Evolutionary conservation across 2,113 vertebrate species (phyloP).

Genomic region (Scophthalmus maximus): DNA sequence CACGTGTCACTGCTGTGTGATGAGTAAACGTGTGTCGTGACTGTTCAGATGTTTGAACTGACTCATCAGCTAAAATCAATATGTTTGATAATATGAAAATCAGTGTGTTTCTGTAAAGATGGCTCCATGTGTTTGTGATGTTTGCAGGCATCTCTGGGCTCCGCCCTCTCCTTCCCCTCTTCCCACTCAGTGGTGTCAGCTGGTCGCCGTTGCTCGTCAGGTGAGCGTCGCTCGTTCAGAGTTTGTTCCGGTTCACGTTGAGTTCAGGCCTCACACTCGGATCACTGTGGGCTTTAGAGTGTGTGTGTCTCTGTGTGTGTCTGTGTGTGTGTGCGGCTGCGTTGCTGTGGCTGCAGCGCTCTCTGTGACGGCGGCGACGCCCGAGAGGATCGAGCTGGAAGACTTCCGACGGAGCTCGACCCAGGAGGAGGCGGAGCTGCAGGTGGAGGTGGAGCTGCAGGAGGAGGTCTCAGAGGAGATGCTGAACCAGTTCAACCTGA

Average conservation of each 20-base stretch:
- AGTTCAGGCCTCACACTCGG: constrained; percentile 38
- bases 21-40: no score
- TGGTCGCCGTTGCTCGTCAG: constrained; percentile 48
- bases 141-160: constrained; percentile 37
- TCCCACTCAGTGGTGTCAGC: constrained; percentile 8
- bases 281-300: constrained; percentile 68
- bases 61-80: no score
- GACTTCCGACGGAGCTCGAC: constrained; percentile 84
- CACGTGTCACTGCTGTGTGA: no score
- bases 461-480: constrained; percentile 93
- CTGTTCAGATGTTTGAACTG: no score
- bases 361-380: constrained; percentile 80
- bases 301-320: constrained; percentile 73
- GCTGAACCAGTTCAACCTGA: constrained; percentile 90
- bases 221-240: constrained; percentile 37
- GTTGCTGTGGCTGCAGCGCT: constrained; percentile 57
- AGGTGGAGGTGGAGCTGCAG: constrained; percentile 70
- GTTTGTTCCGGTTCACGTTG: constrained; percentile 6
- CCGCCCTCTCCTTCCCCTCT: constrained; percentile 17
- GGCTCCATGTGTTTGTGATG: background rate
- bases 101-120: no score
- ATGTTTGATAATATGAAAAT: no score
- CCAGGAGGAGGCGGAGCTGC: constrained; percentile 47
- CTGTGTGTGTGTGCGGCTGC: constrained; percentile 59
- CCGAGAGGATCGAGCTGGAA: constrained; percentile 93